A percentile compares a stretch with the other conserved stretches of the same genome.
These are phyloP conservation scores for Hucho hucho DNA, from an alignment of 2,113 vertebrate genomes.

Conservation along the genomic window DNA sequence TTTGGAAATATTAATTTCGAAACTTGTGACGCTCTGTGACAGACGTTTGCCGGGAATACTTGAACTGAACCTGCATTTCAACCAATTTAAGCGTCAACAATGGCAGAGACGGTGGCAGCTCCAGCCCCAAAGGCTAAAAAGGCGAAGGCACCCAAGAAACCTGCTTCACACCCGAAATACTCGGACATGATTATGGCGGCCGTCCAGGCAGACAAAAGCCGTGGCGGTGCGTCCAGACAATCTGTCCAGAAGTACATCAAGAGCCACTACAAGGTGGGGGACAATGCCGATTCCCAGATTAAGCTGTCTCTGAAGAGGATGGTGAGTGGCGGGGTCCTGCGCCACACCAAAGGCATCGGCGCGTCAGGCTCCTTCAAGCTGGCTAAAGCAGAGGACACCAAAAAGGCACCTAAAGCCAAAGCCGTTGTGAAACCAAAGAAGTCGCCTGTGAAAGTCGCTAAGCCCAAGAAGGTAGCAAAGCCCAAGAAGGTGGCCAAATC, in stretches of 20 bases:
- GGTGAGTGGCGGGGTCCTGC: constrained; percentile 77
- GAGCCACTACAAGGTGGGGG: constrained; percentile 90
- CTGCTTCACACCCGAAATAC: constrained; percentile 86
- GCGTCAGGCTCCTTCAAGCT: constrained; percentile 91
- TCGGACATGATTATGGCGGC: constrained; percentile 92
- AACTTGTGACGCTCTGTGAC: constrained; percentile 21
- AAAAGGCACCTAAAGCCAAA: constrained; percentile 68
- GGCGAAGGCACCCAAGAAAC: constrained; percentile 75
- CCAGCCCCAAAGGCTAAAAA: constrained; percentile 82
- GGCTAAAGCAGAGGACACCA: constrained; percentile 79
- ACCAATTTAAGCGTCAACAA: constrained; percentile 47
- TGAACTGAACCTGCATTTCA: constrained; percentile 30
- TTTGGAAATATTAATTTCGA: background rate
- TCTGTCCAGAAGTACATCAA: constrained; percentile 94
- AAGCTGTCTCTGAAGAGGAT: constrained; percentile 86
- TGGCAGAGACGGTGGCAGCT: constrained; percentile 82
- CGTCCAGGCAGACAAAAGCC: constrained; percentile 84
- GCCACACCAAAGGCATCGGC: constrained; percentile 88
- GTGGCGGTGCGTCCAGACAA: constrained; percentile 86
- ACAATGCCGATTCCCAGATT: constrained; percentile 85
- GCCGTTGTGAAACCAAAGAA: constrained; percentile 77
- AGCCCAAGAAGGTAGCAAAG: constrained; percentile 80
- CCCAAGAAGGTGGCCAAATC: constrained; percentile 79
- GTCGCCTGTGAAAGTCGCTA: constrained; percentile 69
- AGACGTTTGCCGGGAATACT: background rate